Base-by-base conservation (phyloP, 2,113 vertebrate species). In the Lichenostomus cassidix region DNA sequence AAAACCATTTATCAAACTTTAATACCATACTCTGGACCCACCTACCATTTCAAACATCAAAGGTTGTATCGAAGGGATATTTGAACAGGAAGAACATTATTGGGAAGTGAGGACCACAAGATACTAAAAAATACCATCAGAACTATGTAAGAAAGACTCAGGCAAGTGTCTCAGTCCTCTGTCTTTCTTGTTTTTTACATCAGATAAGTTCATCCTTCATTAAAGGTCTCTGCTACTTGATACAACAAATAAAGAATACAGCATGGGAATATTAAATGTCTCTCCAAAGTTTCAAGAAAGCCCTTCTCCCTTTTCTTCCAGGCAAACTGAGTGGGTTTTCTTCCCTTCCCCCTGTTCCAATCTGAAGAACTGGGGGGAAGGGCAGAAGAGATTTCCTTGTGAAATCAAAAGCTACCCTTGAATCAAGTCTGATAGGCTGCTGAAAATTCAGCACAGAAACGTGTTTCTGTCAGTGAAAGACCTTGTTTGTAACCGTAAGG, bases 401-500 rank as follows among this genome's bases (percentile, higher is more conserved):
- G 90, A 93, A 96, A 95, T 96, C 90, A 93, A 94, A 97, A 95
- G 58, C 68, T 88, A 83, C 31, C 31, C 65, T 88, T 59, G 83
- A 95, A 78, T 65, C 37, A 64, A 76, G 50, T 60, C 53, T 83
- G 71, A 91, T 87, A 89, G 79, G 74, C 37, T 92, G 93, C 56
- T 79, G 77, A 87, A 97, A 92, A 87, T 89, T 67, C 89, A 94
- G 91, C 78, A 59, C 33, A 69, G 49, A 94, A 95, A 64, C 0
- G 3, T 88, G 90, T 90, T 97, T 93, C 90, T 96, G 95, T 94
- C 86, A 87, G 81, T 83, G 71, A 69, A 92, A 97, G 93, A 90
- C 84, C 76, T 96, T 96, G 93, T 96, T 97, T 95, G 96, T 95
- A 96, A 94, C 90, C n/a, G 1, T 73, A 67, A 94, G 83, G 77